phyloP scores from a whole-genome alignment of 2,113 vertebrate species.

The Tupaia tana region DNA sequence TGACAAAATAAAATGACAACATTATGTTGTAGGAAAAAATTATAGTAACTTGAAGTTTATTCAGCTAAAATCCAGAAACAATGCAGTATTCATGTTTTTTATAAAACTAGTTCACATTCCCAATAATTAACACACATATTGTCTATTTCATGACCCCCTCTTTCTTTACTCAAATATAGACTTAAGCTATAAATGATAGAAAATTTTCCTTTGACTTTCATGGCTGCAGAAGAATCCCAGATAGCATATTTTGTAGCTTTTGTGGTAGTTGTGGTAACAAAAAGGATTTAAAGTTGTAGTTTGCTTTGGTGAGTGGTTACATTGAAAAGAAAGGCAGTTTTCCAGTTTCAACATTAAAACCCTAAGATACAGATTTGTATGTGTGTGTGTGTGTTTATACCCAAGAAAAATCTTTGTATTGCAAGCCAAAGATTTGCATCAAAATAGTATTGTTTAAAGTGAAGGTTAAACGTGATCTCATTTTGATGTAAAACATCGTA shows the following conservation, averaged over 20 bases:
- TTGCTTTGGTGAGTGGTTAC: conserved; percentile 48
- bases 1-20: conserved; percentile 69
- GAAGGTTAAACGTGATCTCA: conserved; percentile 31
- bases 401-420: neutral
- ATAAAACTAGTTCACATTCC: conserved; percentile 70
- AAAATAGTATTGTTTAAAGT: conserved; percentile 65
- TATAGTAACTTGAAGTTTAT: conserved; percentile 72
- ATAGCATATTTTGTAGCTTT: conserved; percentile 68
- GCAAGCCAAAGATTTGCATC: conserved; percentile 66
- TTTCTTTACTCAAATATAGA: conserved; percentile 75
- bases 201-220: conserved; percentile 72
- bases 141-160: conserved; percentile 54
- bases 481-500: neutral
- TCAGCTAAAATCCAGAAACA: conserved; percentile 57
- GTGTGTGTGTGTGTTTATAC: conserved; percentile 29
- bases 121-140: conserved; percentile 67
- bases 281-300: neutral
- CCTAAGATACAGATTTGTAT: conserved; percentile 5
- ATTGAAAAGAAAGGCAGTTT: conserved; percentile 21
- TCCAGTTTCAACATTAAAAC: conserved; percentile 67
- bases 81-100: conserved; percentile 68
- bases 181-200: conserved; percentile 74
- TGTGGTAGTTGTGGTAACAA: conserved; percentile 67
- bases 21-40: conserved; percentile 75
- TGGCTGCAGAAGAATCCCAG: conserved; percentile 73